A percentile compares a stretch with the other conserved stretches of the same genome.
These are phyloP conservation scores for Scaptomyza parva DNA, from an alignment of 2,888 invertebrate genomes.

Conservation along the genomic window DNA sequence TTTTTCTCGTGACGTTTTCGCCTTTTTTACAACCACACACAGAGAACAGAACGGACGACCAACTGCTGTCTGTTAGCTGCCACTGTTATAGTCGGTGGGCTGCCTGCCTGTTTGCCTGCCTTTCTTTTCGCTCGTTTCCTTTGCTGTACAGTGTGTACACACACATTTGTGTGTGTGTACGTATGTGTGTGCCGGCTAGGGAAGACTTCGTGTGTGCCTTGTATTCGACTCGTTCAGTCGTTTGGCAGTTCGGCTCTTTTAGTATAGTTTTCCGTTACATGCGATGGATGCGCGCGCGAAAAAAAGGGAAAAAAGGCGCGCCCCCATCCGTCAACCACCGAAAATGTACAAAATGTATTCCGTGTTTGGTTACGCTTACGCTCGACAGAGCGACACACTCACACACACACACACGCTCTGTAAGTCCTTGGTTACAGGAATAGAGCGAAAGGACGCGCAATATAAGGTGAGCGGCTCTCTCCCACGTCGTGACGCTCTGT, in stretches of 20 bases:
- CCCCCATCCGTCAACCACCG: constrained; percentile 63
- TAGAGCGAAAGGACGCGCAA: constrained; percentile 6
- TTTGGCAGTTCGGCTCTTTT: constrained; percentile 22
- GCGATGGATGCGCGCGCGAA: constrained; percentile 59
- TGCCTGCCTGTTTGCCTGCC: constrained; percentile 17
- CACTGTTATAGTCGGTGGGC: constrained; percentile 48
- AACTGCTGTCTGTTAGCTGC: constrained; percentile 63
- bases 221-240: constrained; percentile 48
- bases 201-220: constrained; percentile 58
- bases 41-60: constrained; percentile 65
- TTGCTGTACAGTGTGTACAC: constrained; percentile 15
- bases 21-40: constrained; percentile 80
- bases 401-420: not conserved
- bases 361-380: constrained; percentile 34
- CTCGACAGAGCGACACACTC: constrained; percentile 6
- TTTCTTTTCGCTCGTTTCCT: constrained; percentile 47
- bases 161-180: constrained; percentile 18
- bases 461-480: constrained; percentile 19
- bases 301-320: constrained; percentile 65
- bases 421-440: constrained; percentile 21
- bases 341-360: constrained; percentile 68
- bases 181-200: constrained; percentile 54
- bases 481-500: constrained; percentile 27
- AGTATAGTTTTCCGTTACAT: constrained; percentile 76
- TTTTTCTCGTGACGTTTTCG: constrained; percentile 79